phyloP scores from a whole-genome alignment of 2,113 vertebrate genomes.

The Meleagris gallopavo region DNA sequence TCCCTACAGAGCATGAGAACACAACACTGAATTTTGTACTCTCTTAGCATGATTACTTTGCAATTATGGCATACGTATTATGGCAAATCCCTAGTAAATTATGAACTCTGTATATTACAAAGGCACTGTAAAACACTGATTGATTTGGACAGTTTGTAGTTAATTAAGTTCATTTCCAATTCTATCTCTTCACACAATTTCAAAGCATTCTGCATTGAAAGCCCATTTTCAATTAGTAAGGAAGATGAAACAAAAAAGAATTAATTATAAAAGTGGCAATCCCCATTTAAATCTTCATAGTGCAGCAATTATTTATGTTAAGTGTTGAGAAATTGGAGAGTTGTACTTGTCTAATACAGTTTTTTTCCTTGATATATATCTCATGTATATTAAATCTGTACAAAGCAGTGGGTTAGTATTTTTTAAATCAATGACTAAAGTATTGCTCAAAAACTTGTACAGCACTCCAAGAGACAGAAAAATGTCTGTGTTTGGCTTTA shows the following conservation, averaged over 20 bases:
- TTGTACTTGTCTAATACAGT: constrained; percentile 77
- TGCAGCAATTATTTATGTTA: constrained; percentile 79
- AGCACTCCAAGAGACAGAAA: background rate
- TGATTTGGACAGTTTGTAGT: constrained; percentile 84
- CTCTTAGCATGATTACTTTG: constrained; percentile 66
- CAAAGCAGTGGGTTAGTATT: background rate
- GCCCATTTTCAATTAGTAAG: constrained; percentile 82
- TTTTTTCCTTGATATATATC: constrained; percentile 61
- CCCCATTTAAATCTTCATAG: constrained; percentile 78
- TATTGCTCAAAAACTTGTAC: background rate
- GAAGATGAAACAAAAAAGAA: constrained; percentile 82
- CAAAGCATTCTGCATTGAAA: constrained; percentile 80
- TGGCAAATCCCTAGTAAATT: constrained; percentile 73
- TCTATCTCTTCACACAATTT: constrained; percentile 79
- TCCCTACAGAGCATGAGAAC: constrained; percentile 22
- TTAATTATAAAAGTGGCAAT: constrained; percentile 82
- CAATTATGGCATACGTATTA: constrained; percentile 72
- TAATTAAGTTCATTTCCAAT: constrained; percentile 86
- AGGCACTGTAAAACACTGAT: constrained; percentile 76
- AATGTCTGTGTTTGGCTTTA: background rate
- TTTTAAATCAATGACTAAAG: constrained; percentile 10
- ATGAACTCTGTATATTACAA: constrained; percentile 76
- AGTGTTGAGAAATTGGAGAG: constrained; percentile 76
- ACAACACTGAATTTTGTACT: constrained; percentile 56
- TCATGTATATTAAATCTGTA: constrained; percentile 55